A percentile compares a stretch with the other conserved stretches of the same genome.
Conservation (phyloP, 2,113 vertebrate genomes). For the Phasianus colchicus region DNA sequence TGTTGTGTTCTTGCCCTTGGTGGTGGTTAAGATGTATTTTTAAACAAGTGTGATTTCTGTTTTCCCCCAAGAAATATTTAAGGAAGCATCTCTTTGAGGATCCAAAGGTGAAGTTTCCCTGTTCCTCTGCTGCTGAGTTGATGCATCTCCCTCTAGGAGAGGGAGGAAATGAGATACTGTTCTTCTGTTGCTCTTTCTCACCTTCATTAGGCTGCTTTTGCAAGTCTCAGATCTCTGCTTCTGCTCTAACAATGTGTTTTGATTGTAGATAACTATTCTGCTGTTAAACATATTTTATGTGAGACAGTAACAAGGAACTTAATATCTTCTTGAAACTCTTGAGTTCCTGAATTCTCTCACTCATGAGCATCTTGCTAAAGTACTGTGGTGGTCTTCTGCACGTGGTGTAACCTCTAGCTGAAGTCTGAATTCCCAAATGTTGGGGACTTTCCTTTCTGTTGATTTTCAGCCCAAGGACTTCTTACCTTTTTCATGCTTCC, state of each 20-base stretch:
- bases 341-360: neutral
- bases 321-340: neutral
- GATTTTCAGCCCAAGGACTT: neutral
- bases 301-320: neutral
- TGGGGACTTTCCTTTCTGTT: neutral
- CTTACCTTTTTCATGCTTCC: neutral
- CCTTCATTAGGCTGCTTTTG: neutral
- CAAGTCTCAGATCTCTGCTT: neutral
- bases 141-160: neutral
- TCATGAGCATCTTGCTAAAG: neutral
- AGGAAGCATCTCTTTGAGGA: neutral
- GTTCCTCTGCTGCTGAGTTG: neutral
- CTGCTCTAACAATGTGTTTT: fast-evolving
- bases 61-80: neutral
- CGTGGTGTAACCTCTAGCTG: neutral
- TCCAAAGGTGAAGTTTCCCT: neutral
- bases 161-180: neutral
- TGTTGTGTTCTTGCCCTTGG: neutral
- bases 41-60: neutral
- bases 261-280: too few relatives aligned
- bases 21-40: neutral
- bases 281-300: fast-evolving
- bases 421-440: fast-evolving
- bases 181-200: neutral
- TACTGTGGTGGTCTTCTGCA: neutral